Base-by-base conservation (phyloP, 2,113 vertebrate species). In the Brachyistius frenatus region DNA sequence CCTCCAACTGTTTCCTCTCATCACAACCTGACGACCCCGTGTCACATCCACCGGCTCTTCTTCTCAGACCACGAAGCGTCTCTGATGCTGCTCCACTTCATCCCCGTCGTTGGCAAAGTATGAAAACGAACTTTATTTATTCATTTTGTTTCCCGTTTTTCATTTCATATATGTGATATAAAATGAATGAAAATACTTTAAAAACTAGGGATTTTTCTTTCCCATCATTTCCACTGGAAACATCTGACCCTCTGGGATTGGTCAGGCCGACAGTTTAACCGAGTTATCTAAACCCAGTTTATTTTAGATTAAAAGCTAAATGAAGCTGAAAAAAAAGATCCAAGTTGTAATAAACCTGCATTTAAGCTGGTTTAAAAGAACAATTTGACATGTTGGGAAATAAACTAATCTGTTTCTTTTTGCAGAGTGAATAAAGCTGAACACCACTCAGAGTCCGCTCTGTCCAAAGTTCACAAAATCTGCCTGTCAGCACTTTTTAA, bases 1-100 rank as follows among this genome's bases (percentile, higher is more conserved):
- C 23, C 52, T 66, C 62, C 75, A 66, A 87, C 82, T 84, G 80
- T 76, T 72, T 78, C 66, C 61, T 71, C 30, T 84, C 61, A 78
- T 75, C 57, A 16, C 9, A 15, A 4, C 55, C 69, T 35, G 39
- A 66, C 33, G 4, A 63, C 44, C 62, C 32, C 1, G 23, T 66
- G 58, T 74, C 56, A 56, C 73, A 69, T 50, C 56, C 54, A 62
- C 75, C 41, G 23, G n/a, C 1, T 37, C 65, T 23, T 41, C 37
- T 61, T 58, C 53, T 75, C 55, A 74, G 63, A 65, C 53, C 63
- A 30, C 15, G 32, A 41, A 44, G 30, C 47, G 7, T 37, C 1
- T 60, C 32, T n/a, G 5, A 15, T 3, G 13, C 44, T 3, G 1
- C 31, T 44, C 35, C 4, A 11, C 53, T 66, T 1, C 46, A 33